Evolutionary conservation across 2,888 invertebrate species (phyloP).

Genomic region (Cephus spinipes): DNA sequence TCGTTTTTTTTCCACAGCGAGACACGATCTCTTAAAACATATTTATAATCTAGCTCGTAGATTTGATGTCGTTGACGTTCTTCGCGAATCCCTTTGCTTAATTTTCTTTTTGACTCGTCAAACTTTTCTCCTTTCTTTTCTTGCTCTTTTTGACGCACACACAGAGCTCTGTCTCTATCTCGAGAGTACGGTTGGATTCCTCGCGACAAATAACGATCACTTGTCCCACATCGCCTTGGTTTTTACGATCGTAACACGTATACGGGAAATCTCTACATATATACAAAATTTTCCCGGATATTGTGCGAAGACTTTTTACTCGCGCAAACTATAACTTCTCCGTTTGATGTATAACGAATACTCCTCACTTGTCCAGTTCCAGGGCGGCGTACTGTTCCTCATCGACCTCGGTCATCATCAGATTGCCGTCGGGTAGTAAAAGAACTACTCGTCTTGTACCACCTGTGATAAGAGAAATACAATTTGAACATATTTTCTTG

Average conservation of each 20-base stretch:
- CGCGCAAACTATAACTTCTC: neutral
- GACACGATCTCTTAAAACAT: constrained; percentile 54
- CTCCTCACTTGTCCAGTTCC: constrained; percentile 70
- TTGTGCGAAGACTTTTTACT: neutral
- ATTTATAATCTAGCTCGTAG: constrained; percentile 38
- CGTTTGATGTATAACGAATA: neutral
- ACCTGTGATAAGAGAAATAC: constrained; percentile 69
- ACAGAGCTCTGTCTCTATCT: neutral
- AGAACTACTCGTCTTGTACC: constrained; percentile 86
- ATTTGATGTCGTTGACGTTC: constrained; percentile 13
- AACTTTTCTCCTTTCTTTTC: neutral
- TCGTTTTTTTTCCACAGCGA: constrained; percentile 46
- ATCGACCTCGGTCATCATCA: constrained; percentile 89
- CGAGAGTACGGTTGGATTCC: neutral
- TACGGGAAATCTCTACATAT: neutral
- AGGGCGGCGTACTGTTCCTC: constrained; percentile 85
- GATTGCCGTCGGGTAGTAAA: constrained; percentile 85
- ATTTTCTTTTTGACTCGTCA: constrained; percentile 14
- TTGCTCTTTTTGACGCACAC: neutral
- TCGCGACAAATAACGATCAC: neutral
- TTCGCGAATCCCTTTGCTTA: neutral
- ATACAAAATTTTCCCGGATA: neutral
- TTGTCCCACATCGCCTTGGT: neutral
- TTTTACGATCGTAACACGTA: neutral
- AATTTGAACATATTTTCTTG: neutral